A percentile compares a stretch with the other conserved stretches of the same genome.
Evolutionary conservation across 2,113 vertebrate species (phyloP).

Genomic region (Corvus moneduloides): DNA sequence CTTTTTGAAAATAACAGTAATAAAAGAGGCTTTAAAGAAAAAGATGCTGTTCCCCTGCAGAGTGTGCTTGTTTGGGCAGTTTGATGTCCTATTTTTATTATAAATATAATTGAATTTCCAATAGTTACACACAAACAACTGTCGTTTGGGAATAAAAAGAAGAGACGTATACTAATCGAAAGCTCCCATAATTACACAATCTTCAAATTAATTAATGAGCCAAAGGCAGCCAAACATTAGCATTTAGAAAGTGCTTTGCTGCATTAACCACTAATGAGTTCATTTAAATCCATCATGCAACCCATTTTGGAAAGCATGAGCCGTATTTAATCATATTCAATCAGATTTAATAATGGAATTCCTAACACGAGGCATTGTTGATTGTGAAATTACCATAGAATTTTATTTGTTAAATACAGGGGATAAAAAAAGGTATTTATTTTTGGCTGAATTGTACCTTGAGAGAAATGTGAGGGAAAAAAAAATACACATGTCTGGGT

Average conservation of each 20-base stretch:
- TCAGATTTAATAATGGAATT: slow-evolving; percentile 77
- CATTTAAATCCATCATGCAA: slow-evolving; percentile 75
- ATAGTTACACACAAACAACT: slow-evolving; percentile 62
- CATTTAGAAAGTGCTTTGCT: slow-evolving; percentile 78
- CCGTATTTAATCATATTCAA: slow-evolving; percentile 80
- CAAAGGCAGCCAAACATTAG: slow-evolving; percentile 82
- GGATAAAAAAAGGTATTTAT: neutral
- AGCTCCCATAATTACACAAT: slow-evolving; percentile 77
- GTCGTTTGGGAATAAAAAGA: slow-evolving; percentile 68
- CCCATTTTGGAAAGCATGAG: slow-evolving; percentile 67
- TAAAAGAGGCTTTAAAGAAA: neutral
- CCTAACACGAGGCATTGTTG: slow-evolving; percentile 70
- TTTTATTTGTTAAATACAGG: slow-evolving; percentile 69
- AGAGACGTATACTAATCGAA: slow-evolving; percentile 73
- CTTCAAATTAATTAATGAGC: slow-evolving; percentile 83
- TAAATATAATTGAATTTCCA: slow-evolving; percentile 72
- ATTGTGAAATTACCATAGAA: slow-evolving; percentile 74
- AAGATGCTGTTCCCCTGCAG: neutral
- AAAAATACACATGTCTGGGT: neutral
- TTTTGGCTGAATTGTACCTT: slow-evolving; percentile 21
- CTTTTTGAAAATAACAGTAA: neutral
- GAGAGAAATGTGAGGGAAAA: neutral
- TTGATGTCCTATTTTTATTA: slow-evolving; percentile 51
- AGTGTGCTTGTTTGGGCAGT: slow-evolving; percentile 37
- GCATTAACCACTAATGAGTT: slow-evolving; percentile 81